Evolutionary conservation across 2,113 vertebrate species (phyloP).

Genomic region (Fukomys damarensis): DNA sequence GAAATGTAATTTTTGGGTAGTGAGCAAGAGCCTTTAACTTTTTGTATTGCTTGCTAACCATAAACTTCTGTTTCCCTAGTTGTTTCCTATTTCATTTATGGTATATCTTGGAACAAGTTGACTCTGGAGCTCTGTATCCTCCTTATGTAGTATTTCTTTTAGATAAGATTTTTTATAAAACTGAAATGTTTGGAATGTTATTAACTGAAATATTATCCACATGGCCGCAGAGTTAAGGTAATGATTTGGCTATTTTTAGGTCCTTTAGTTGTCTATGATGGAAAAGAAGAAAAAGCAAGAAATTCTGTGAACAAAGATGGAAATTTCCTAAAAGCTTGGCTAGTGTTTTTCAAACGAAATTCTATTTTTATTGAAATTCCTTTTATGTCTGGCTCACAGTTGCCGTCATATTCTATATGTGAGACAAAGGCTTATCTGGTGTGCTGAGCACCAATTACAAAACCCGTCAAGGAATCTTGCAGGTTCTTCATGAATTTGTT

Average conservation of each 20-base stretch:
- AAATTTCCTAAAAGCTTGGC: not conserved
- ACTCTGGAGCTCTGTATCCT: not conserved
- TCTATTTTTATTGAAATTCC: not conserved
- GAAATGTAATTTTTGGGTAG: not conserved
- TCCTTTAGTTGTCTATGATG: not conserved
- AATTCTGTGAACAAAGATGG: not conserved
- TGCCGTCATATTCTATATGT: not conserved
- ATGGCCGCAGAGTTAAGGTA: constrained; percentile 1
- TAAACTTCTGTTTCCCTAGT: not conserved
- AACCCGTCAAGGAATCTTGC: not conserved
- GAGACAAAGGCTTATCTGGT: not conserved
- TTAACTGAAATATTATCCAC: constrained; percentile 52
- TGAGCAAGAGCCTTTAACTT: not conserved
- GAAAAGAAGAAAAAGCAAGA: constrained; percentile 57
- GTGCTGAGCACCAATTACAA: not conserved
- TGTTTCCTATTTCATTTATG: constrained; percentile 9
- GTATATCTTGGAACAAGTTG: not conserved
- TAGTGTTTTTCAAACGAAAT: constrained; percentile 10
- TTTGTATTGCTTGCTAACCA: not conserved
- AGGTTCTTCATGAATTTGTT: not conserved
- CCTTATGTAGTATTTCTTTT: constrained; percentile 2
- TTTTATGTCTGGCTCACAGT: not conserved
- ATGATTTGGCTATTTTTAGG: constrained; percentile 6
- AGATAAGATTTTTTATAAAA: not conserved
- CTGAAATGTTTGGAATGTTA: constrained; percentile 59